Base-by-base conservation (phyloP, 2,888 invertebrate genomes). In the Chrysodeixis includens region DNA sequence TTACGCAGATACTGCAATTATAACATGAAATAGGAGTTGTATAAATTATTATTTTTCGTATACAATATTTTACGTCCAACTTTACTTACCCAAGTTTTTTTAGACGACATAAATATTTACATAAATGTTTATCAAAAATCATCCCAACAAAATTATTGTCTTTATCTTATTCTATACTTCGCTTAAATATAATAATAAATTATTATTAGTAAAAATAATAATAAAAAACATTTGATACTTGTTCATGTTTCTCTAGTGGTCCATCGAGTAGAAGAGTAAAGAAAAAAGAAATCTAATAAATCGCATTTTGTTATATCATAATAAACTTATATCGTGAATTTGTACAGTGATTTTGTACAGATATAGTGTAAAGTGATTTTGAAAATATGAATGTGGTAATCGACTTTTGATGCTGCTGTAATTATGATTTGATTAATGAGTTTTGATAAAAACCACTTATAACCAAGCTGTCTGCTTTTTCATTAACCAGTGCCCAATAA, bases 401-500 rank as follows among this genome's bases (percentile, higher is more conserved):
- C n/a, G n/a, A n/a, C n/a, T n/a, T n/a, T n/a, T n/a, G n/a, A n/a
- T n/a, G n/a, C n/a, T n/a, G n/a, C n/a, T n/a, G n/a, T n/a, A n/a
- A n/a, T n/a, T n/a, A n/a, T n/a, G n/a, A n/a, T n/a, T 26, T 52
- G 18, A 40, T n/a, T 18, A 5, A 49, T 30, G 32, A 16, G 20
- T 26, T 20, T 8, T 40, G 10, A 44, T 55, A 51, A 53, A 40
- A 0, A n/a, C n/a, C 49, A n/a, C 40, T 40, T n/a, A 51, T 26
- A 9, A 51, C 52, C 22, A 32, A 18, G 18, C 2, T 46, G 46
- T 40, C 6, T 7, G n/a, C n/a, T 40, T 3, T 64, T 49, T 18
- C 14, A 52, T 44, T 59, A 46, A 66, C 56, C 62, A 12, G 62
- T 40, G 32, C 22, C 32, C 59, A 56, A 65, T 61, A 65, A 55